Base-by-base conservation (phyloP, 2,113 vertebrate genomes). In the Meriones unguiculatus region DNA sequence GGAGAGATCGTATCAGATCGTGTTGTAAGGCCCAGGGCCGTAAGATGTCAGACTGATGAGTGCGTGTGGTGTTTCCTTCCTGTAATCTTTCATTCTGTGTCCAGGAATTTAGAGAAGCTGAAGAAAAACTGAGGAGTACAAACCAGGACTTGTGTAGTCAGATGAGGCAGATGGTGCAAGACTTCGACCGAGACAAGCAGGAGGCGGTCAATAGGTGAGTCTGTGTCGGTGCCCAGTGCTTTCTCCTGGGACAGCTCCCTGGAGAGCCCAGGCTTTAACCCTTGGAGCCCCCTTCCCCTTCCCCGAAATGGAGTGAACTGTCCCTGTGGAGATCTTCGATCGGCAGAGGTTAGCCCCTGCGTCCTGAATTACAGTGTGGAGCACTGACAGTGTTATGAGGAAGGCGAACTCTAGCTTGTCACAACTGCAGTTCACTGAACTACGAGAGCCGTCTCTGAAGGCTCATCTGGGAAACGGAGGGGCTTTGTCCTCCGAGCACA, bases 161-260 rank as follows among this genome's bases (percentile, higher is more conserved):
- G 98, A 99, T 99, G 99, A 99, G 99, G 97, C 98, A 99, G 78
- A 99, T 99, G 99, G 99, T 99, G 93, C 98, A 99, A 92, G 99
- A 99, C 96, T 99, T 99, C 97, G 99, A 99, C 98, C 99, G 97
- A 62, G 99, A 99, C 98, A 99, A 99, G 92, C 99, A 99, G 95
- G 99, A 99, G 98, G 98, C 99, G 17, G 98, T 99, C 87, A 97
- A 99, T 73, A 99, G 99, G 99, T 99, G 96, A 97, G 38, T 80
- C 18, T 57, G 1, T 7, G 30, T 2, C 2, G 38, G 25, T 46
- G 12, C 28, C 38, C 59, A 35, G 32, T 52, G 12, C 11, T 30
- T 88, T 77, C n/a, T 90, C 12, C 67, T 70, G 7, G 38, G 14
- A 7, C 54, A 35, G 2, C 46, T 50, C 38, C 10, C 67, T 84